Evolutionary conservation across 2,797 vertebrate genomes (phyloP).

Genomic region (Myotis planiceps): DNA sequence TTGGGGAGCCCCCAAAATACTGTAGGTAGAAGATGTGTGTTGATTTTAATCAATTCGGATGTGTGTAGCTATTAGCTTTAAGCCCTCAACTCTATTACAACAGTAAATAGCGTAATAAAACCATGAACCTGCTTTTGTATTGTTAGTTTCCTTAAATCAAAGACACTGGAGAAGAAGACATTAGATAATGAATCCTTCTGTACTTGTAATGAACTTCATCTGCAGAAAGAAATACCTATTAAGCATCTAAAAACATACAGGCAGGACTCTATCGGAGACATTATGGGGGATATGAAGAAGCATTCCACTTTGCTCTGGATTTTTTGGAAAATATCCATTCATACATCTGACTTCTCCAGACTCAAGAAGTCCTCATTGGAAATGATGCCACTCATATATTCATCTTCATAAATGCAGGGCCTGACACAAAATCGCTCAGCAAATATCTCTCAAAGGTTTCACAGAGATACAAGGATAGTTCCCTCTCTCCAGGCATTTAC

Average conservation of each 20-base stretch:
- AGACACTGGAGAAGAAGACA: conserved; percentile 31
- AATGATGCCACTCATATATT: background rate
- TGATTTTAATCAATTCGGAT: conserved; percentile 62
- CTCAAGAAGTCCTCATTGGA: background rate
- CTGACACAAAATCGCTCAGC: background rate
- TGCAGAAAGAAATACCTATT: conserved; percentile 22
- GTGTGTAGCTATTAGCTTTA: conserved; percentile 28
- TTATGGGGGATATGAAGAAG: background rate
- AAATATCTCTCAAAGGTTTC: background rate
- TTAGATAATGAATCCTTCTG: conserved; percentile 44
- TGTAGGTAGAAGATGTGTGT: background rate
- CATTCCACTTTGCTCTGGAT: background rate
- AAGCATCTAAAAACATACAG: background rate
- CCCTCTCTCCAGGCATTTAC: background rate
- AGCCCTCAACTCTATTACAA: background rate
- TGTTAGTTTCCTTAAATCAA: conserved; percentile 21
- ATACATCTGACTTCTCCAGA: background rate
- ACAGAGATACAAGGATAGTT: background rate
- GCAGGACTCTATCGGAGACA: background rate
- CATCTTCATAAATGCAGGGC: background rate
- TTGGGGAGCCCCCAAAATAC: conserved; percentile 11
- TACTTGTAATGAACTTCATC: background rate
- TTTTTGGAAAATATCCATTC: background rate
- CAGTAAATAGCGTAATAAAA: background rate
- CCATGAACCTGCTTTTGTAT: background rate